Base-by-base conservation (phyloP, 2,797 vertebrate genomes). In the Trachops cirrhosus region DNA sequence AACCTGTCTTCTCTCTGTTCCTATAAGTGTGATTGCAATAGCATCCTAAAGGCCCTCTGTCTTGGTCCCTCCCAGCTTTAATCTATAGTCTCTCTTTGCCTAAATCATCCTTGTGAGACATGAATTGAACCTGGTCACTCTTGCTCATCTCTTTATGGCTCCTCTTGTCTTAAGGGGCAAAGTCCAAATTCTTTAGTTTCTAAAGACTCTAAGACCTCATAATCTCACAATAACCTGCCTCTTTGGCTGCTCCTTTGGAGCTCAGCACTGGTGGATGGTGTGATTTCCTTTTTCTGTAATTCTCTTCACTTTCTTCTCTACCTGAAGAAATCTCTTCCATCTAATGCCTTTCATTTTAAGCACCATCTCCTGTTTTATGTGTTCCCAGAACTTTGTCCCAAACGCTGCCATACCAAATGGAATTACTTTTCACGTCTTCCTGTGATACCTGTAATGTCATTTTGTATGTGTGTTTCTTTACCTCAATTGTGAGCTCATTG, bases 301-400 rank as follows among this genome's bases (percentile, higher is more conserved):
- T 92, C 44, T 90, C 54, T 74, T 48, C 12, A n/a, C 91, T 93
- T 64, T 41, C 32, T 80, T 74, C 41, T 93, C 29, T 46, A 22
- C 16, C 26, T 50, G 29, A 16, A 78, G 12, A 93, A 34, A 73
- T 59, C 8, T 73, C 32, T 75, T 18, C 22, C 15, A n/a, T 68
- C 52, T 64, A 86, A 44, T 74, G 29, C 52, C 29, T 82, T 93
- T 39, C 52, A 82, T 46, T 86, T 94, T 84, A 73, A 62, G 8
- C 18, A 19, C 16, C 15, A 48, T 88, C 19, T 88, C 19, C 16
- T 34, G 39, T 74, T 48, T 64, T 5, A 48, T 37, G 9, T 79
- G 87, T 74, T 37, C 16, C 5, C 26, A 87, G 67, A 59, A 52
- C 15, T 50, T 37, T 78, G 14, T 7, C 50, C 16, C 67, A 64